A percentile compares a stretch with the other conserved stretches of the same genome.
Evolutionary conservation across 2,797 vertebrate genomes (phyloP).

Genomic region (Pipistrellus pipistrellus): DNA sequence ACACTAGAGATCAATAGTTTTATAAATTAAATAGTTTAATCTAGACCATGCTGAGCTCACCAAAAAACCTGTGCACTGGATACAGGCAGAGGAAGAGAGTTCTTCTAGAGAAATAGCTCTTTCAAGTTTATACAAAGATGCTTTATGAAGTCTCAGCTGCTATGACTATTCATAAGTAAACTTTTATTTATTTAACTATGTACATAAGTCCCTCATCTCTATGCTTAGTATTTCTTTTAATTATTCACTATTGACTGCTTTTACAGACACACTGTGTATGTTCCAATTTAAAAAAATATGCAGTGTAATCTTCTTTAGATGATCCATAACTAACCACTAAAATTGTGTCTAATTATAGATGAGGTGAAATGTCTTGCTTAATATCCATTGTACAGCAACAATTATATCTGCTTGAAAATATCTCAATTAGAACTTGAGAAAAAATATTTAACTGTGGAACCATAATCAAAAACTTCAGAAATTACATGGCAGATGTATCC

Average conservation of each 20-base stretch:
- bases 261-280: neutral
- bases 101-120: neutral
- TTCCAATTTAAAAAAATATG: neutral
- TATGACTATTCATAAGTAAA: conserved; percentile 10
- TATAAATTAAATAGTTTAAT: neutral
- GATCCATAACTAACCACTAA: neutral
- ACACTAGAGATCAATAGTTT: neutral
- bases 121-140: neutral
- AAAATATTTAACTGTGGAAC: neutral
- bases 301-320: neutral
- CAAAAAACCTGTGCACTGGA: neutral
- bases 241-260: neutral
- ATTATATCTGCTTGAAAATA: conserved; percentile 55
- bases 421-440: neutral
- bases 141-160: neutral
- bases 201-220: neutral
- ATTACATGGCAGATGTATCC: neutral
- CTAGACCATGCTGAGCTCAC: neutral
- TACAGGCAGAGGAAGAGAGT: neutral
- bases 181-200: neutral
- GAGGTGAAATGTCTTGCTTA: neutral
- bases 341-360: conserved; percentile 34
- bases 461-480: neutral
- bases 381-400: neutral
- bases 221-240: neutral